These are phyloP conservation scores for Brachionus sp. DNA, from an alignment of 1,140 invertebrate genomes.

Conservation along the genomic window DNA sequence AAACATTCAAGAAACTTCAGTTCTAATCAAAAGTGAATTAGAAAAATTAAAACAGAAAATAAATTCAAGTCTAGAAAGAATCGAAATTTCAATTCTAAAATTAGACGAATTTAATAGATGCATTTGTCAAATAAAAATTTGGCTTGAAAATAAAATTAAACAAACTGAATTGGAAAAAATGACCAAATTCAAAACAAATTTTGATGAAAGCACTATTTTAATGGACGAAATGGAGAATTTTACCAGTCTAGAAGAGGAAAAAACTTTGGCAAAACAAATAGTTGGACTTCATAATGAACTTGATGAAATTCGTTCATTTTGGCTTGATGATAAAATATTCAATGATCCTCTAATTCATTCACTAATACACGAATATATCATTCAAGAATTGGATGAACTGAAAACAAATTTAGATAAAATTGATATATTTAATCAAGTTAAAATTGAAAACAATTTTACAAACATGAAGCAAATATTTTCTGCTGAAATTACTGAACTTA, in stretches of 20 bases:
- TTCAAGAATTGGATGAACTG: not conserved
- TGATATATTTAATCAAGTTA: not conserved
- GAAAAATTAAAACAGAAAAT: not conserved
- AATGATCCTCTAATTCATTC: not conserved
- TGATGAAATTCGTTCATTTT: not conserved
- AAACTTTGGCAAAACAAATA: not conserved
- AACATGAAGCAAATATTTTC: not conserved
- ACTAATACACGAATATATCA: not conserved
- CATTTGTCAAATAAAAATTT: not conserved
- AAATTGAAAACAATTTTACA: not conserved
- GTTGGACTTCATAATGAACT: not conserved
- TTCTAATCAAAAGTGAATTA: not conserved
- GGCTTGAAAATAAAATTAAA: not conserved
- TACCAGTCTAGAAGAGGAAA: not conserved
- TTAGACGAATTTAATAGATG: not conserved
- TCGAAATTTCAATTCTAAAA: not conserved
- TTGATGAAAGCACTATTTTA: not conserved
- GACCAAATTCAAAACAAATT: not conserved
- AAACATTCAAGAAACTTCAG: not conserved
- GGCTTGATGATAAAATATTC: not conserved
- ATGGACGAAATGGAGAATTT: constrained; percentile 1
- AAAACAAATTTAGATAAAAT: not conserved
- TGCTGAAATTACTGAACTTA: not conserved
- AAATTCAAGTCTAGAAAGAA: not conserved
- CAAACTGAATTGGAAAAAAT: not conserved